These are phyloP conservation scores for Bradypodion ventrale DNA, from an alignment of 2,797 vertebrate genomes.

Conservation along the genomic window DNA sequence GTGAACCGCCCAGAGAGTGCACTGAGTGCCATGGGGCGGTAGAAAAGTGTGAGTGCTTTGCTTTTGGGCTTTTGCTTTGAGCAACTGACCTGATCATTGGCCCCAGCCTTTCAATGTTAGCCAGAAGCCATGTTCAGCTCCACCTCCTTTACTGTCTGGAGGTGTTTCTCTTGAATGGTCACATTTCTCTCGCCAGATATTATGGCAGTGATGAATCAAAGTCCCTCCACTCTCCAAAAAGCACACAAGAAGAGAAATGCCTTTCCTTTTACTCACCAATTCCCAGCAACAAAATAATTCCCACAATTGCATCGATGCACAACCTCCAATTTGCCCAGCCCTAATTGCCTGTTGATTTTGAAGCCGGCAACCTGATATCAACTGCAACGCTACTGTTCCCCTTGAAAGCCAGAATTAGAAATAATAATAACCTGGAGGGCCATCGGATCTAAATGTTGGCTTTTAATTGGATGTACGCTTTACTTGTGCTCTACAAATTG, in stretches of 20 bases:
- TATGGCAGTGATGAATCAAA: slow-evolving; percentile 3
- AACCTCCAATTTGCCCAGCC: background rate
- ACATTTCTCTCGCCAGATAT: slow-evolving; percentile 9
- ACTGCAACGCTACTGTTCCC: background rate
- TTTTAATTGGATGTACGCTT: background rate
- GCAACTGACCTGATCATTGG: background rate
- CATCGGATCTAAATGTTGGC: background rate
- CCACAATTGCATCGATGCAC: accelerated
- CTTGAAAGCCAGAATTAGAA: background rate
- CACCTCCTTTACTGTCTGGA: slow-evolving; percentile 43
- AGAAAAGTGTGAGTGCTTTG: no score
- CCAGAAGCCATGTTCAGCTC: slow-evolving; percentile 47
- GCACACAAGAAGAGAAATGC: background rate
- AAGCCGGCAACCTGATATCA: background rate
- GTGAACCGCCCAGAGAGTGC: no score
- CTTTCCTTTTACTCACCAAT: background rate
- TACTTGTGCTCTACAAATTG: background rate
- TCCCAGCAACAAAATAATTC: background rate
- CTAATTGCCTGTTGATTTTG: background rate
- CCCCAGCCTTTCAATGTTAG: background rate
- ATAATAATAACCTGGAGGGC: background rate
- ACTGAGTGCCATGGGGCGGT: no score
- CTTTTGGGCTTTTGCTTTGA: no score
- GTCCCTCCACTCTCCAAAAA: accelerated
- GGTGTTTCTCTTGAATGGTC: background rate